phyloP scores from a whole-genome alignment of 2,113 vertebrate genomes.

The Elephantulus edwardii region DNA sequence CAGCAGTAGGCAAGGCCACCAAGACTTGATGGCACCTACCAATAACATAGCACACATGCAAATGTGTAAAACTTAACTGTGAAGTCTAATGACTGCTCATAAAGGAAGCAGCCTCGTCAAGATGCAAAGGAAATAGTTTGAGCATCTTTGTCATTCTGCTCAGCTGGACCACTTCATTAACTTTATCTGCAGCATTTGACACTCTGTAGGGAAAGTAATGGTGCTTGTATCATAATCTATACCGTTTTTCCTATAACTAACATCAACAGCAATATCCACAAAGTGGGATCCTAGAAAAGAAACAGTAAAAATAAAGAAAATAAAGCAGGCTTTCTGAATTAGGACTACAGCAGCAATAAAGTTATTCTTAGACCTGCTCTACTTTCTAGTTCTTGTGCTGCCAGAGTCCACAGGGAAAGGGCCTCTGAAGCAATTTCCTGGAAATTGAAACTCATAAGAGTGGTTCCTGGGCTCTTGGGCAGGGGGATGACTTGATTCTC shows the following conservation, averaged over 20 bases:
- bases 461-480: neutral
- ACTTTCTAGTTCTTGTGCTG: neutral
- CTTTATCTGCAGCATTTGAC: neutral
- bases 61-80: neutral
- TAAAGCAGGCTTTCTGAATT: neutral
- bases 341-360: neutral
- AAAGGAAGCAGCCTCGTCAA: neutral
- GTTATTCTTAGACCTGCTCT: conserved; percentile 35
- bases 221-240: neutral
- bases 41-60: neutral
- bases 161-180: neutral
- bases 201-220: neutral
- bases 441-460: neutral
- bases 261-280: neutral
- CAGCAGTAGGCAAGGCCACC: too few relatives aligned
- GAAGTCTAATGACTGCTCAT: neutral
- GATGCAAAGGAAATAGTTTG: neutral
- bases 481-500: fast-evolving
- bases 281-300: conserved; percentile 13
- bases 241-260: neutral
- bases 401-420: neutral
- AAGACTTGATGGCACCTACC: too few relatives aligned
- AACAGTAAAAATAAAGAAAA: neutral
- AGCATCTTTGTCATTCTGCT: fast-evolving
- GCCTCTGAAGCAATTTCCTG: neutral